Conservation (phyloP, 2,797 vertebrate species). For the Toxotes lorentzi region DNA sequence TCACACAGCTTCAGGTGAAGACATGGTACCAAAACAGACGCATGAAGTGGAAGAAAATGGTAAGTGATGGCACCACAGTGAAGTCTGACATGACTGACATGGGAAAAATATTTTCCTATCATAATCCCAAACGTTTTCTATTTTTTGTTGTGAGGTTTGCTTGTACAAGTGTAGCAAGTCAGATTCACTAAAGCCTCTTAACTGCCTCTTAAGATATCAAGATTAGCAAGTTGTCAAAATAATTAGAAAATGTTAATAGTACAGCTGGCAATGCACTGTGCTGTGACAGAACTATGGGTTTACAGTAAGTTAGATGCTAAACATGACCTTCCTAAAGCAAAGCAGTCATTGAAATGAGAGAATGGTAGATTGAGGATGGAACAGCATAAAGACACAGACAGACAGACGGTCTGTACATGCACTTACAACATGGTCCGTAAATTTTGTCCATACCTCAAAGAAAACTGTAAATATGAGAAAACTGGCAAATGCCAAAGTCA, state of each 20-base stretch:
- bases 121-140: not conserved
- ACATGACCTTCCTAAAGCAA: not conserved
- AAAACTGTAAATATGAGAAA: not conserved
- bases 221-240: not conserved
- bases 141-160: not conserved
- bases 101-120: not conserved
- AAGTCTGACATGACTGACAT: not conserved
- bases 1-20: conserved; percentile 99
- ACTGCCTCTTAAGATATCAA: too few species aligned
- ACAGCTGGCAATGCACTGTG: not conserved
- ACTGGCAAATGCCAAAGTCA: not conserved
- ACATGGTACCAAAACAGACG: conserved; percentile 99
- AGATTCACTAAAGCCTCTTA: not conserved
- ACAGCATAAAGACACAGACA: not conserved
- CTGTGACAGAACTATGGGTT: not conserved
- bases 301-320: not conserved
- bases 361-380: not conserved
- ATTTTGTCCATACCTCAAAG: not conserved
- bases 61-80: conserved; percentile 73
- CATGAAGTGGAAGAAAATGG: conserved; percentile 99
- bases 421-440: too few species aligned
- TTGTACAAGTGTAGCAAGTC: not conserved
- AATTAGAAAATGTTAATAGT: not conserved
- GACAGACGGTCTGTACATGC: not conserved
- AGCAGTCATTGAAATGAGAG: not conserved